Base-by-base conservation (phyloP, 2,113 vertebrate genomes). In the Hypocryptadius cinnamomeus region DNA sequence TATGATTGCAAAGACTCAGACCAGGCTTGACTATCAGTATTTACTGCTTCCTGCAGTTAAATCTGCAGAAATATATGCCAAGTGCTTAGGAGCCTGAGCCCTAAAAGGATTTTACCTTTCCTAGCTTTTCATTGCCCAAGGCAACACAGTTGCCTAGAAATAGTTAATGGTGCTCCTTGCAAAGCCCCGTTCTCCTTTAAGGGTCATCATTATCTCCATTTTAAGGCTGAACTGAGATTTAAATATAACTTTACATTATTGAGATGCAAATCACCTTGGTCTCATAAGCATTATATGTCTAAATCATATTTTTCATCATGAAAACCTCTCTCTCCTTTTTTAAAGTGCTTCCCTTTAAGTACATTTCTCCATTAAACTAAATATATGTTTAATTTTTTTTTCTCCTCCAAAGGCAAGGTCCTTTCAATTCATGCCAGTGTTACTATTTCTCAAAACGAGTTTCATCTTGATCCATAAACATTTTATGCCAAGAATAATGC, bases 381-480 rank as follows among this genome's bases (percentile, higher is more conserved):
- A 97, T 97, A 94, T 88, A 94, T 89, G 90, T 94, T 95, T 96
- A 95, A 90, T 96, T 83, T 94, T 97, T 97, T 94, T 97, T 90
- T 93, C 87, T 93, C 85, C 87, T 97, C 84, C 87, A 94, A 96
- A 94, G 93, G 95, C 92, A 95, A 94, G 90, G 93, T 69, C 47
- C 89, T 98, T 98, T 98, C 95, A 98, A 97, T 92, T 94, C 83
- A 78, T 91, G 95, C 94, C 96, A 96, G 93, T 94, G 89, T 97
- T 97, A 95, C 97, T 97, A 97, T 97, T 97, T 91, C 89, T 97
- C 92, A 95, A 73, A 97, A 96, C 78, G 94, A 97, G 97, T 98
- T 98, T 97, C 92, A 93, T 97, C 97, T 97, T 97, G 97, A 97
- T 98, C 97, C 97, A 96, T 97, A 97, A 98, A 97, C 97, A 97